phyloP scores from a whole-genome alignment of 2,113 vertebrate genomes.

The Paradoxurus hermaphroditus region DNA sequence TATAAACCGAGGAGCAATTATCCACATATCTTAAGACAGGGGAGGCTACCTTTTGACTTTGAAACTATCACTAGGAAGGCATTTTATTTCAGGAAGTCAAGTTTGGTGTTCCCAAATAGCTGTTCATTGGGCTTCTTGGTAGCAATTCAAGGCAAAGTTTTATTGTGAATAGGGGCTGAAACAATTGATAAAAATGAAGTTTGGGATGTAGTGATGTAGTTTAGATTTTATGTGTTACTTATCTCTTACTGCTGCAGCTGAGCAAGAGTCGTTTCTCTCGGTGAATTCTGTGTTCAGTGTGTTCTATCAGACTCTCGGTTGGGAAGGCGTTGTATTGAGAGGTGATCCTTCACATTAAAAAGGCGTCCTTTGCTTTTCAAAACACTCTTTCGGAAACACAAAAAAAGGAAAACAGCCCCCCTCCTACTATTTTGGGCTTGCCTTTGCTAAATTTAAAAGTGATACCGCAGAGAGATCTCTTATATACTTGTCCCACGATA shows the following conservation, averaged over 20 bases:
- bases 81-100: slow-evolving; percentile 35
- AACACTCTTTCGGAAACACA: neutral
- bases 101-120: neutral
- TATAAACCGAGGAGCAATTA: slow-evolving; percentile 49
- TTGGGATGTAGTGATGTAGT: neutral
- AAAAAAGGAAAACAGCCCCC: neutral
- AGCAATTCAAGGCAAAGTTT: neutral
- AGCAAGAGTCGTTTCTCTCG: neutral
- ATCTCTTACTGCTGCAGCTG: neutral
- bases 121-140: neutral
- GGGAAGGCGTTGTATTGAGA: neutral
- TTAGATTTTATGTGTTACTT: neutral
- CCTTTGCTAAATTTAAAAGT: neutral
- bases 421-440: neutral
- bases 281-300: neutral
- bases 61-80: neutral
- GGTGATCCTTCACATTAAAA: neutral
- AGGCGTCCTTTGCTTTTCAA: neutral
- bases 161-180: neutral
- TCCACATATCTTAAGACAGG: neutral
- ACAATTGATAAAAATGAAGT: neutral
- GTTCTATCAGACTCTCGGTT: neutral
- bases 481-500: neutral
- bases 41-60: slow-evolving; percentile 39
- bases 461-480: neutral